These are phyloP conservation scores for Lutjanus argentimaculatus DNA, from an alignment of 2,797 vertebrate genomes.

Conservation along the genomic window DNA sequence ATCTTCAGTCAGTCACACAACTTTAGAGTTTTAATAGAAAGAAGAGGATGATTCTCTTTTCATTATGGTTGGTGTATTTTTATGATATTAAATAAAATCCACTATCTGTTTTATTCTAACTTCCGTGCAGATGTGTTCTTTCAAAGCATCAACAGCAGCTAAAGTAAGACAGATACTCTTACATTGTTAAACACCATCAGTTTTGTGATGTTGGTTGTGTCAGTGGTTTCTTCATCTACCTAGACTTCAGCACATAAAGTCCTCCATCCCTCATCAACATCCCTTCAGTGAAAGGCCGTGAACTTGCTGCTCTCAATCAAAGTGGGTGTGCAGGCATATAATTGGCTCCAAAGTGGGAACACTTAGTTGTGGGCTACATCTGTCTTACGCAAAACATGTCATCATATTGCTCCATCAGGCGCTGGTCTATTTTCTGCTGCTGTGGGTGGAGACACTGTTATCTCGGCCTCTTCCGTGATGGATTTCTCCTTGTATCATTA, in stretches of 20 bases:
- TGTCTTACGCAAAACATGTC: slow-evolving; percentile 18
- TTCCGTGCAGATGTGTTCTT: not conserved
- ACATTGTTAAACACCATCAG: slow-evolving; percentile 27
- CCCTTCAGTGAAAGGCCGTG: slow-evolving; percentile 17
- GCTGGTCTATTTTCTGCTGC: slow-evolving; percentile 24
- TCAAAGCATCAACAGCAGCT: not conserved
- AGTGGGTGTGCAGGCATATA: not conserved
- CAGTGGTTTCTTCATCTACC: slow-evolving; percentile 30
- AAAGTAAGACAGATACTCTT: not conserved
- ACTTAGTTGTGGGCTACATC: slow-evolving; percentile 12
- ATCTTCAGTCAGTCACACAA: not conserved
- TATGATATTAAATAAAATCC: slow-evolving; percentile 16
- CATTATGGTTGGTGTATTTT: slow-evolving; percentile 1
- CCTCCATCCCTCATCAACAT: not conserved
- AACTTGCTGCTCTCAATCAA: slow-evolving; percentile 23
- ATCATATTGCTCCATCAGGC: slow-evolving; percentile 12
- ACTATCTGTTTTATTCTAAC: not conserved
- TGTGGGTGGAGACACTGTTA: slow-evolving; percentile 20
- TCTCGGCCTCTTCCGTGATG: slow-evolving; percentile 20
- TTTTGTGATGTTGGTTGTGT: slow-evolving; percentile 21
- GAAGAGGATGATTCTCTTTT: not conserved
- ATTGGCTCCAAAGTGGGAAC: slow-evolving; percentile 23
- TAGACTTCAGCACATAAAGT: slow-evolving; percentile 22
- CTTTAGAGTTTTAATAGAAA: not conserved
- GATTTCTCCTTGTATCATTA: slow-evolving; percentile 40